Evolutionary conservation across 2,797 vertebrate genomes (phyloP).

Genomic region (Pteropus rufus): DNA sequence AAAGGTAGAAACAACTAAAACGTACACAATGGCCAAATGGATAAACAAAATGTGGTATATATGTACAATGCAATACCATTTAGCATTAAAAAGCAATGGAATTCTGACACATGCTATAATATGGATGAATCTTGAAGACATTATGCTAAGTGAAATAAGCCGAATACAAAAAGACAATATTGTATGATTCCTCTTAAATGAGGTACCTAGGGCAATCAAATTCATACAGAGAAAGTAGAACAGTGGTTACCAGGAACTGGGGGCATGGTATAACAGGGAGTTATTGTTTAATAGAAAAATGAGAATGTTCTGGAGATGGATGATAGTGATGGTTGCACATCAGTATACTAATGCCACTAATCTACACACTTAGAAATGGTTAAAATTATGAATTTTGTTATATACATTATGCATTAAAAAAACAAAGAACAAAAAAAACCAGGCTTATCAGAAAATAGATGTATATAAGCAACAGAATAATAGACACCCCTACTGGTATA

Average conservation of each 20-base stretch:
- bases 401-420: background rate
- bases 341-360: background rate
- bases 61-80: background rate
- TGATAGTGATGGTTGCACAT: background rate
- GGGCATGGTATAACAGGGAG: background rate
- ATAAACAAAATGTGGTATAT: background rate
- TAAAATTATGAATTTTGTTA: background rate
- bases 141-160: background rate
- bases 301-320: background rate
- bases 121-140: background rate
- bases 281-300: background rate
- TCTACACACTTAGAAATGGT: background rate
- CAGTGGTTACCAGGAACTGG: background rate
- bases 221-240: background rate
- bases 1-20: background rate
- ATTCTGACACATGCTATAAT: background rate
- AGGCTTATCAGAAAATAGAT: constrained; percentile 13
- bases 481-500: background rate
- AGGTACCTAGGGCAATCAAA: background rate
- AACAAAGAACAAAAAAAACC: background rate
- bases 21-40: background rate
- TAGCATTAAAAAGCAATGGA: background rate
- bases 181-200: background rate
- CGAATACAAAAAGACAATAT: background rate
- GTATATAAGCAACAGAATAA: background rate